A percentile compares a stretch with the other conserved stretches of the same genome.
Evolutionary conservation across 2,888 invertebrate genomes (phyloP).

Genomic region (Acronicta leporina): DNA sequence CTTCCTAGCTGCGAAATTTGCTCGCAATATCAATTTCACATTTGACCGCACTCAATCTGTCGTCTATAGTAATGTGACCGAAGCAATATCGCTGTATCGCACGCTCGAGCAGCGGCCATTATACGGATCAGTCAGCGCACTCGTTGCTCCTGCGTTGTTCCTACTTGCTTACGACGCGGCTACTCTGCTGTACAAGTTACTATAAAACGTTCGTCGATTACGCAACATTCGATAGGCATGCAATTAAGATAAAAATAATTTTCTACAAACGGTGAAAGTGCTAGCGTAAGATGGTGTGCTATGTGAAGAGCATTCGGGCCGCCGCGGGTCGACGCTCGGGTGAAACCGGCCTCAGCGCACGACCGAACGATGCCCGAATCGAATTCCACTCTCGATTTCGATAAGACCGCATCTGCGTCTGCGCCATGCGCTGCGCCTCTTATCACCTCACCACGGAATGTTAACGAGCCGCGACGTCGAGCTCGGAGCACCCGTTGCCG

Average conservation of each 20-base stretch:
- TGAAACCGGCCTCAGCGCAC: conserved; percentile 49
- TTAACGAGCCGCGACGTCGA: conserved; percentile 40
- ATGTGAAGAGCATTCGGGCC: conserved; percentile 29
- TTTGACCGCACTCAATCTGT: conserved; percentile 51
- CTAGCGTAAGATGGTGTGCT: conserved; percentile 34
- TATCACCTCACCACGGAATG: conserved; percentile 51
- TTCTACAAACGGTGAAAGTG: conserved; percentile 76
- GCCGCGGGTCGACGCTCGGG: conserved; percentile 22
- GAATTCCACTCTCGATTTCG: conserved; percentile 78
- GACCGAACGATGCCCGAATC: conserved; percentile 53
- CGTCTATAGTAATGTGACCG: conserved; percentile 17
- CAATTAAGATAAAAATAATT: conserved; percentile 66
- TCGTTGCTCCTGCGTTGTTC: neutral
- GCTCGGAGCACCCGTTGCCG: neutral
- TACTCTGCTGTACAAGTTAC: conserved; percentile 3
- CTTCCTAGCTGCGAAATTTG: neutral
- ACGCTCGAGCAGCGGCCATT: conserved; percentile 43
- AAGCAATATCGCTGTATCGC: conserved; percentile 40
- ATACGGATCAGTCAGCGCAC: conserved; percentile 36
- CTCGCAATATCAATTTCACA: conserved; percentile 51
- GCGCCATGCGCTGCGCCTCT: no score
- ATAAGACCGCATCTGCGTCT: conserved; percentile 51
- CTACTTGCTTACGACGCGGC: conserved; percentile 11
- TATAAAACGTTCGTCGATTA: conserved; percentile 44
- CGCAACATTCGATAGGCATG: conserved; percentile 64